These are phyloP conservation scores for Camponotus pennsylvanicus DNA, from an alignment of 1,140 invertebrate genomes.

Conservation along the genomic window DNA sequence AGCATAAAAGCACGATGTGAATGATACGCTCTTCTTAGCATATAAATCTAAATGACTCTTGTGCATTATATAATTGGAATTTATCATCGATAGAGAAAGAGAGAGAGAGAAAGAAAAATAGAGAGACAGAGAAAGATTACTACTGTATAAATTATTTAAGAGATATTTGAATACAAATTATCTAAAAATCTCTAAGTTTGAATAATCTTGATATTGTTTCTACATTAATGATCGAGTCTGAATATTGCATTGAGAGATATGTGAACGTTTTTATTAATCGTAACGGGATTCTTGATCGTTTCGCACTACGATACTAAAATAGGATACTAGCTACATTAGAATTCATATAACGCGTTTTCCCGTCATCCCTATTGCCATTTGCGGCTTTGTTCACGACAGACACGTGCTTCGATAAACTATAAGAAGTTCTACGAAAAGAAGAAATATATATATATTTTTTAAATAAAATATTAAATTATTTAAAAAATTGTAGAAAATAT, in stretches of 20 bases:
- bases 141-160: not conserved
- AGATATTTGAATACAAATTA: not conserved
- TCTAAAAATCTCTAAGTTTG: not conserved
- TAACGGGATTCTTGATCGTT: conserved; percentile 62
- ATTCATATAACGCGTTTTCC: conserved; percentile 71
- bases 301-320: conserved; percentile 49
- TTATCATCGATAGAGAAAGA: not conserved
- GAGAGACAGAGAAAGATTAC: not conserved
- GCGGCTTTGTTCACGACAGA: conserved; percentile 65
- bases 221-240: not conserved
- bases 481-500: not conserved
- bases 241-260: not conserved
- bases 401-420: conserved; percentile 64
- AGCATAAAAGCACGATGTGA: not conserved
- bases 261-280: not conserved
- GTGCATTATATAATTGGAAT: not conserved
- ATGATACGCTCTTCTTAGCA: not conserved
- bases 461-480: conserved; percentile 6
- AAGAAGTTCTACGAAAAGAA: not conserved
- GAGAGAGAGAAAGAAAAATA: not conserved
- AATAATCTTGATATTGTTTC: not conserved
- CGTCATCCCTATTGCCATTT: conserved; percentile 66
- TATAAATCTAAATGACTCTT: conserved; percentile 12
- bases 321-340: conserved; percentile 64
- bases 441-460: conserved; percentile 36